A percentile compares a stretch with the other conserved stretches of the same genome.
Evolutionary conservation across 2,888 invertebrate genomes (phyloP).

Genomic region (Drosophila gaucha): DNA sequence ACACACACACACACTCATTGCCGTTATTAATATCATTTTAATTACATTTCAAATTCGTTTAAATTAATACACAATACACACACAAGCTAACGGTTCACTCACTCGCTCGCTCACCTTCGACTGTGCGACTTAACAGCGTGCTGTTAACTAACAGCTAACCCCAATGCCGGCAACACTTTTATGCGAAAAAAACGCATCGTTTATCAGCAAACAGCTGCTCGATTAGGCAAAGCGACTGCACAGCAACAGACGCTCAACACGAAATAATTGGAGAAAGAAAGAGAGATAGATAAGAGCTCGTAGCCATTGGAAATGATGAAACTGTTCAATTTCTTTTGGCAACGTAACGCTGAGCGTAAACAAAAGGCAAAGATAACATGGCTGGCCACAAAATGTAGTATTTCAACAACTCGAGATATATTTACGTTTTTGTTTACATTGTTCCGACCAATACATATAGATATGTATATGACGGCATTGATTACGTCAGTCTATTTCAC

Average conservation of each 20-base stretch:
- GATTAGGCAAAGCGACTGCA: slow-evolving; percentile 6
- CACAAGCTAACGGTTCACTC: slow-evolving; percentile 13
- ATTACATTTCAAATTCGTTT: slow-evolving; percentile 3
- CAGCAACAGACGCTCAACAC: slow-evolving; percentile 16
- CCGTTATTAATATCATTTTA: slow-evolving; percentile 11
- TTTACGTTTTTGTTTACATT: slow-evolving; percentile 32
- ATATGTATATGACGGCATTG: not conserved
- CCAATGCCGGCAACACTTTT: slow-evolving; percentile 25
- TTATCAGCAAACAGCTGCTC: slow-evolving; percentile 46
- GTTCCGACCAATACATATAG: not conserved
- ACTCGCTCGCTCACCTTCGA: slow-evolving; percentile 30
- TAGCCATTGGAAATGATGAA: slow-evolving; percentile 33
- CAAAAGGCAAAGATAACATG: slow-evolving; percentile 1
- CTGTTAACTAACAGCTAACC: slow-evolving; percentile 51
- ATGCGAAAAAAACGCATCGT: slow-evolving; percentile 28
- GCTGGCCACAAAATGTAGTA: slow-evolving; percentile 9
- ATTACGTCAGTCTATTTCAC: slow-evolving; percentile 21
- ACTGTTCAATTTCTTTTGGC: slow-evolving; percentile 14
- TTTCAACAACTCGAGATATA: slow-evolving; percentile 23
- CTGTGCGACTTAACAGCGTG: slow-evolving; percentile 37
- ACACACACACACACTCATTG: not conserved
- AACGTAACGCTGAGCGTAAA: slow-evolving; percentile 25
- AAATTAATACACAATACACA: not conserved
- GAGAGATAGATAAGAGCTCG: not conserved
- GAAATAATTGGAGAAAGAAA: not conserved